Percentiles rank a stretch among this genome's conserved stretches.
These are phyloP conservation scores for Drosophila hydei DNA, from an alignment of 1,140 invertebrate species.

Conservation along the genomic window DNA sequence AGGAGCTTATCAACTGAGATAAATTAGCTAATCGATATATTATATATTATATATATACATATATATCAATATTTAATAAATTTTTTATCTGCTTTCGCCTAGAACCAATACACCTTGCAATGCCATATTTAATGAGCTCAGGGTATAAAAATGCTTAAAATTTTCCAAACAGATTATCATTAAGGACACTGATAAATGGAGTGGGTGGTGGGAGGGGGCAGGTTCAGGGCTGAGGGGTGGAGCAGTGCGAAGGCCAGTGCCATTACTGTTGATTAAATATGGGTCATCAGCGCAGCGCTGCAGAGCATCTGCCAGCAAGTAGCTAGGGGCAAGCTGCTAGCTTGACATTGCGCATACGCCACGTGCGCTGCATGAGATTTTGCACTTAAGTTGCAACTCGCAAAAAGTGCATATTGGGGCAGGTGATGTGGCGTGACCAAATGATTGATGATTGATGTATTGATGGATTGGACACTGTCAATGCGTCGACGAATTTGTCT, in stretches of 20 bases:
- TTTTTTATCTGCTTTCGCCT: too few species aligned
- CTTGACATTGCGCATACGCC: slow-evolving; percentile 52
- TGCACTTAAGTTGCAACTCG: slow-evolving; percentile 5
- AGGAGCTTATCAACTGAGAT: too few species aligned
- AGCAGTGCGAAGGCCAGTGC: slow-evolving; percentile 8
- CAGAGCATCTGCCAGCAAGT: slow-evolving; percentile 41
- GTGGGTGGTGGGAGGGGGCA: neutral
- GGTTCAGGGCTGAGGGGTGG: neutral
- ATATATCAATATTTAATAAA: too few species aligned
- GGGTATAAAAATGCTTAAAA: slow-evolving; percentile 24
- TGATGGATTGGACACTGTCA: slow-evolving; percentile 9
- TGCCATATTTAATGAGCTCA: too few species aligned
- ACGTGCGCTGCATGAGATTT: slow-evolving; percentile 24
- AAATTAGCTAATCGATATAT: too few species aligned
- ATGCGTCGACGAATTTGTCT: neutral
- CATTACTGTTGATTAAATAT: slow-evolving; percentile 75
- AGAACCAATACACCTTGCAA: too few species aligned
- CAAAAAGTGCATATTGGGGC: slow-evolving; percentile 9
- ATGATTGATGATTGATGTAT: slow-evolving; percentile 7
- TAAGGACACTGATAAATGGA: slow-evolving; percentile 8
- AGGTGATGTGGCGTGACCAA: neutral
- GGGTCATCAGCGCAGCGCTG: slow-evolving; percentile 61
- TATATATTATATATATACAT: too few species aligned
- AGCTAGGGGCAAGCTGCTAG: slow-evolving; percentile 48
- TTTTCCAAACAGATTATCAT: slow-evolving; percentile 73